phyloP scores from a whole-genome alignment of 1,140 invertebrate species.

The Schlechtendalia chinensis region DNA sequence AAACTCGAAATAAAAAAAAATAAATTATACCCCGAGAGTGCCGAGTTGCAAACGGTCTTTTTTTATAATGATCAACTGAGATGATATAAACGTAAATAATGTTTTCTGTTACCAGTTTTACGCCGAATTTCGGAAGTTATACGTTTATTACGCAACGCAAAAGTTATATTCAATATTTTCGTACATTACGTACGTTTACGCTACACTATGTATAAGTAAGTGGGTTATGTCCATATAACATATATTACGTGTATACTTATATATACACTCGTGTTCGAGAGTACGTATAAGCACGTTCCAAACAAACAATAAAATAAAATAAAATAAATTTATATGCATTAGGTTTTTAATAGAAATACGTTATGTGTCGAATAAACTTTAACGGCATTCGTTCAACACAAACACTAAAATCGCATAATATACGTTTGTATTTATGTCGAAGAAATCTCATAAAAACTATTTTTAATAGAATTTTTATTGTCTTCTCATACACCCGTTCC shows the following conservation, averaged over 20 bases:
- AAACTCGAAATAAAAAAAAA: not conserved
- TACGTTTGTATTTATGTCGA: too few relatives aligned
- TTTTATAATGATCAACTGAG: not conserved
- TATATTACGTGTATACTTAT: not conserved
- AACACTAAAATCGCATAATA: not conserved
- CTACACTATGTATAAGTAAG: too few relatives aligned
- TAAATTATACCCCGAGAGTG: not conserved
- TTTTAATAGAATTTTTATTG: too few relatives aligned
- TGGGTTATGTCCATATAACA: too few relatives aligned
- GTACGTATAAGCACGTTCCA: not conserved
- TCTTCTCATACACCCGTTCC: too few relatives aligned
- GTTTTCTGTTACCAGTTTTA: not conserved
- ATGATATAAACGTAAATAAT: not conserved
- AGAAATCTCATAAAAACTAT: too few relatives aligned
- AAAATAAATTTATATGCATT: not conserved
- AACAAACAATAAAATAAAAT: not conserved
- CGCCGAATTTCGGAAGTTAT: too few relatives aligned
- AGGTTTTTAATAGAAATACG: not conserved
- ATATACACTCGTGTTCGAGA: too few relatives aligned
- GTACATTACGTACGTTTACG: too few relatives aligned
- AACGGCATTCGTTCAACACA: not conserved
- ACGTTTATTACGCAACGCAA: not conserved
- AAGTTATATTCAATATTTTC: not conserved
- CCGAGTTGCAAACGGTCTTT: not conserved
- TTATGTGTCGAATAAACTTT: not conserved